Evolutionary conservation across 2,888 invertebrate species (phyloP), one percentile per base, ranked within the genome.

Genomic region (Tridacna gigas): DNA sequence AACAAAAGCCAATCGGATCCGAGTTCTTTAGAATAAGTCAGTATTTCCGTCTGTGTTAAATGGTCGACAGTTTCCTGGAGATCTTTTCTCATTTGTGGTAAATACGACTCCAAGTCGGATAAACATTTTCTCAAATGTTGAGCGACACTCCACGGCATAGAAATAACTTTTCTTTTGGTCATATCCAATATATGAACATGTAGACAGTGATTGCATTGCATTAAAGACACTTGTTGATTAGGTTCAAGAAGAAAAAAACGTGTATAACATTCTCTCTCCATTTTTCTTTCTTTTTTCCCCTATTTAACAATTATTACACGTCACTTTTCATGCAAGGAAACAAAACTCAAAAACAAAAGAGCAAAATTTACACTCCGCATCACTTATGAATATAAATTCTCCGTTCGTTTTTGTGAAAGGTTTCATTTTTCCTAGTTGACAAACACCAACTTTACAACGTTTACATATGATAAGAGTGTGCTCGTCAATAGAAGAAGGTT

Each of bases 261-360:
- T 25, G 61, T 61, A 25, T 61, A 25, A 61, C 22, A 61, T n/a
- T 61, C 61, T 61, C n/a, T 61, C 61, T 61, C 61, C 61, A 61
- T 61, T 20, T 61, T 61, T 61, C 25, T 61, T 15, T 61, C 12
- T n/a, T 37, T 37, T 37, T 37, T 37, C 37, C 37, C 37, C 37
- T 37, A 37, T 37, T 37, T 37, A 37, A 37, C 37, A 37, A 37
- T 37, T 37, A 37, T 37, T 37, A 37, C 37, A 37, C 37, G 37
- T 37, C 37, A 37, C 37, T 37, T 37, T 37, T 37, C 37, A 37
- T 37, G 37, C 37, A 37, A 37, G 37, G 37, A 37, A 37, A 37
- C 37, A 37, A 37, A 37, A 37, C 37, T 37, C 37, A 37, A 37
- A 37, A 37, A 37, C 37, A 7, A 37, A 37, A 37, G 37, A 37